A percentile compares a stretch with the other conserved stretches of the same genome.
phyloP scores from a whole-genome alignment of 2,113 vertebrate genomes.

The Sorex fumeus region DNA sequence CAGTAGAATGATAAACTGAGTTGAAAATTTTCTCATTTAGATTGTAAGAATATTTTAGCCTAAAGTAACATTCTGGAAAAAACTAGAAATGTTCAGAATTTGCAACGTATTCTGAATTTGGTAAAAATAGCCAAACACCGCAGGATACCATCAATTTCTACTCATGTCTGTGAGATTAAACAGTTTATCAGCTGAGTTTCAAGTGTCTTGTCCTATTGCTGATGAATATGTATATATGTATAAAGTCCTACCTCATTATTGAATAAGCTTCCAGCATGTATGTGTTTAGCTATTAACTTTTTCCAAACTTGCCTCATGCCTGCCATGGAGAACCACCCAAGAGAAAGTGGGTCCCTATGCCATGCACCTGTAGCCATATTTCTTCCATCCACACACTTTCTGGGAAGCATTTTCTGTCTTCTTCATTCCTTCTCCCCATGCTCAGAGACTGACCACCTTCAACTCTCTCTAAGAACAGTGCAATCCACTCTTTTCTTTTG shows the following conservation, averaged over 20 bases:
- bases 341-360: constrained; percentile 54
- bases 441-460: constrained; percentile 47
- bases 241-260: not conserved
- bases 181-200: not conserved
- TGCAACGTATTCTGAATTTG: not conserved
- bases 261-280: constrained; percentile 12
- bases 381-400: not conserved
- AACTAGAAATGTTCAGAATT: constrained; percentile 52
- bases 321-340: not conserved
- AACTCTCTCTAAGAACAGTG: constrained; percentile 21
- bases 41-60: not conserved
- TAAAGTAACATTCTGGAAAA: constrained; percentile 55
- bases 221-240: not conserved
- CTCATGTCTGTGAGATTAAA: not conserved
- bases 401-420: constrained; percentile 40
- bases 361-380: not conserved
- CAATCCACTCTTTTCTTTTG: constrained; percentile 54
- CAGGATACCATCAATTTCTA: constrained; percentile 4
- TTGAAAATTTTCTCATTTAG: constrained; percentile 38
- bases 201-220: constrained; percentile 38
- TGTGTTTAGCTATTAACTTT: not conserved
- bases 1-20: not conserved
- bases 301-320: not conserved
- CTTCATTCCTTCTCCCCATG: constrained; percentile 33
- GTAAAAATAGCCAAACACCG: constrained; percentile 20